These are phyloP conservation scores for Amphipoea oculea DNA, from an alignment of 2,888 invertebrate species.

Conservation along the genomic window DNA sequence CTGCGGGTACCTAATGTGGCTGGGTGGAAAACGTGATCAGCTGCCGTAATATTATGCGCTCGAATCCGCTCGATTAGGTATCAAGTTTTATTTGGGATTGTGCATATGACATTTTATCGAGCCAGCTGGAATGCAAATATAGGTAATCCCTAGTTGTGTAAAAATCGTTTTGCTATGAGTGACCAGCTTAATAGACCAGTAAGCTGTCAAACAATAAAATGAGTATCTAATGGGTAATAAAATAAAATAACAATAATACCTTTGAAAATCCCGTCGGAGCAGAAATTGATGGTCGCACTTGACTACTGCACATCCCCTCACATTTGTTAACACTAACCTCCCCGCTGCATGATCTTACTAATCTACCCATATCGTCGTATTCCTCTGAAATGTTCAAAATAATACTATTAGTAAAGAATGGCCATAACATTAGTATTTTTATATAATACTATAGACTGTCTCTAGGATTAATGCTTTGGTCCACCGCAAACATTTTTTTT, in stretches of 20 bases:
- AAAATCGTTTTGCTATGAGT: background rate
- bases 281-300: conserved; percentile 97
- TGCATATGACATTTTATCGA: background rate
- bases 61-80: background rate
- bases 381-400: conserved; percentile 92
- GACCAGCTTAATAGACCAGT: background rate
- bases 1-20: background rate
- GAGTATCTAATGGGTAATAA: background rate
- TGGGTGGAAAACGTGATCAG: background rate
- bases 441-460: no score
- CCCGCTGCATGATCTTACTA: conserved; percentile 96
- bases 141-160: background rate
- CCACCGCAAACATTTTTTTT: background rate
- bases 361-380: conserved; percentile 95
- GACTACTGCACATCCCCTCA: conserved; percentile 97
- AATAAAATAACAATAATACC: conserved; percentile 75
- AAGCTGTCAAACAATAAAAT: background rate
- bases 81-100: background rate
- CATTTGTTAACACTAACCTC: conserved; percentile 98
- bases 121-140: no score
- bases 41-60: background rate
- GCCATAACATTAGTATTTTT: background rate
- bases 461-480: background rate
- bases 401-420: background rate
- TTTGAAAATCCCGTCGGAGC: conserved; percentile 97